These are phyloP conservation scores for Ypsolopha scabrella DNA, from an alignment of 2,888 invertebrate genomes.

Conservation along the genomic window DNA sequence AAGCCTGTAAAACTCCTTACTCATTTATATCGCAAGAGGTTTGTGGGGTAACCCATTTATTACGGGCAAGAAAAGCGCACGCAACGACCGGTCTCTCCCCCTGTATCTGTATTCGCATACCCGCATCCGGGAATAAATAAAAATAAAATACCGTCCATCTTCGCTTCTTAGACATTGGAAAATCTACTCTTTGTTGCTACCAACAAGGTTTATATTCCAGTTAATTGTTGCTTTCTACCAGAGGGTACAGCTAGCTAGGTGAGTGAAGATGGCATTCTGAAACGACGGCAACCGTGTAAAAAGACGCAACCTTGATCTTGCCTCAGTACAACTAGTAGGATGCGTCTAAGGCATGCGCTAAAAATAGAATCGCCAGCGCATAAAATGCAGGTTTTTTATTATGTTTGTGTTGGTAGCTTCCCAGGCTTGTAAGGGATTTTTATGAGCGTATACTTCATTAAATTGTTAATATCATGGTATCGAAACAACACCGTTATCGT, in stretches of 20 bases:
- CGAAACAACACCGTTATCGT: slow-evolving; percentile 26
- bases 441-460: slow-evolving; percentile 34
- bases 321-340: slow-evolving; percentile 54
- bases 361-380: slow-evolving; percentile 52
- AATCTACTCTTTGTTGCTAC: background rate
- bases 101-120: slow-evolving; percentile 34
- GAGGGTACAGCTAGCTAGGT: slow-evolving; percentile 26
- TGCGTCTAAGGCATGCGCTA: slow-evolving; percentile 51
- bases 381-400: slow-evolving; percentile 53
- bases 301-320: slow-evolving; percentile 62
- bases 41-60: slow-evolving; percentile 68
- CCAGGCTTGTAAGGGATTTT: slow-evolving; percentile 42
- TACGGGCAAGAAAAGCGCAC: slow-evolving; percentile 33
- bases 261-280: slow-evolving; percentile 43
- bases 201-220: background rate
- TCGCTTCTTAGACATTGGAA: background rate
- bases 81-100: slow-evolving; percentile 46
- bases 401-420: slow-evolving; percentile 38
- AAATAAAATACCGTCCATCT: slow-evolving; percentile 6
- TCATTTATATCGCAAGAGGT: slow-evolving; percentile 61
- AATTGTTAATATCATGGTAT: slow-evolving; percentile 36
- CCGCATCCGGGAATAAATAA: slow-evolving; percentile 49
- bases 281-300: slow-evolving; percentile 27
- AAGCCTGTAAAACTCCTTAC: background rate
- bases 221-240: background rate